phyloP scores from a whole-genome alignment of 1,140 invertebrate genomes.

The Chymomyza costata region DNA sequence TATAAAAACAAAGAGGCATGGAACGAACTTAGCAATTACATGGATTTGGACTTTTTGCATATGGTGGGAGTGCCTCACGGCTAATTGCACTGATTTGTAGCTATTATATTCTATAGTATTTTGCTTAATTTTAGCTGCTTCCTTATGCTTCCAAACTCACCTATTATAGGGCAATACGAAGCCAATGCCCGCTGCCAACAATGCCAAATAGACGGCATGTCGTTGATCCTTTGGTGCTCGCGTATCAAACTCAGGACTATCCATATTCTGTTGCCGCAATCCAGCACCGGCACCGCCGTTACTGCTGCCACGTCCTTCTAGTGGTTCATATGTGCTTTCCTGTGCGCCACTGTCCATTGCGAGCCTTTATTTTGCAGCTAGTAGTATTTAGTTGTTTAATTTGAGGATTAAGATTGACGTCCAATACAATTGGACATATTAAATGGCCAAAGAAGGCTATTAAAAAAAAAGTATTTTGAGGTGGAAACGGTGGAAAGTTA shows the following conservation, averaged over 20 bases:
- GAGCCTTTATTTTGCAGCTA: neutral
- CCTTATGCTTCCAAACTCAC: conserved; percentile 76
- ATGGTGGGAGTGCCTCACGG: too few species aligned
- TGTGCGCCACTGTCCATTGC: conserved; percentile 57
- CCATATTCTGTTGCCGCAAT: conserved; percentile 58
- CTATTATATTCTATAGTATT: too few species aligned
- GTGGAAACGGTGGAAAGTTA: conserved; percentile 16
- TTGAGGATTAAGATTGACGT: conserved; percentile 5
- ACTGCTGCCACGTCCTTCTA: conserved; percentile 50
- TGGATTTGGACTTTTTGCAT: too few species aligned
- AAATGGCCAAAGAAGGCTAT: conserved; percentile 6
- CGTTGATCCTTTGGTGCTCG: conserved; percentile 83
- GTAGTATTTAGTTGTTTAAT: conserved; percentile 1
- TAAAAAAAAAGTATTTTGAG: conserved; percentile 1
- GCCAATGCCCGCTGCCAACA: conserved; percentile 90
- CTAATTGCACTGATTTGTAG: too few species aligned
- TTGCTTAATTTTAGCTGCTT: too few species aligned
- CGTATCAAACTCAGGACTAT: conserved; percentile 68
- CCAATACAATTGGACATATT: conserved; percentile 35
- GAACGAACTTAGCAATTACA: too few species aligned
- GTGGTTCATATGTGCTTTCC: conserved; percentile 68
- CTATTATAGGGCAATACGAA: conserved; percentile 94
- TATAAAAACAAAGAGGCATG: too few species aligned
- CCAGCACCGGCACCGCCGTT: conserved; percentile 23
- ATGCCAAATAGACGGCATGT: conserved; percentile 86